Evolutionary conservation across 2,888 invertebrate genomes (phyloP).

Genomic region (Athalia circularis): DNA sequence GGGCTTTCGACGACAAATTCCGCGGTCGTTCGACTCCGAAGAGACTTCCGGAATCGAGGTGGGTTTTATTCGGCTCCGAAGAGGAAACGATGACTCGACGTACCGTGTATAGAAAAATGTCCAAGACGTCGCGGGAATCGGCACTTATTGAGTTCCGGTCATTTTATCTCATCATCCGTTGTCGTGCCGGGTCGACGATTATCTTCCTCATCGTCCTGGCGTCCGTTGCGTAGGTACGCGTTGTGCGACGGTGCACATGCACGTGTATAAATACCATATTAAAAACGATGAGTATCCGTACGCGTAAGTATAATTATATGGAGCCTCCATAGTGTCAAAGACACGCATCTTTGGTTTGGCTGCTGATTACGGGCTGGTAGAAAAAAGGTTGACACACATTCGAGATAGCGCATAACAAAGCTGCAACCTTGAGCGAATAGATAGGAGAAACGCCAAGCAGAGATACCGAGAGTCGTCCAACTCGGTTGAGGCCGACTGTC

Average conservation of each 20-base stretch:
- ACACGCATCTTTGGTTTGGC: conserved; percentile 7
- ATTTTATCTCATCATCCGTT: too few relatives aligned
- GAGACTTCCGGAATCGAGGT: too few relatives aligned
- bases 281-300: neutral
- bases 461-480: conserved; percentile 43
- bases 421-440: conserved; percentile 61
- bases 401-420: conserved; percentile 49
- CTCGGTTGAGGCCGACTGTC: conserved; percentile 44
- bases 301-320: neutral
- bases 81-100: too few relatives aligned
- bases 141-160: too few relatives aligned
- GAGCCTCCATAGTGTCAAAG: neutral
- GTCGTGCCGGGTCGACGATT: neutral
- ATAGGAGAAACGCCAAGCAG: conserved; percentile 44
- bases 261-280: neutral
- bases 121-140: too few relatives aligned
- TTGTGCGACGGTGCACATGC: neutral
- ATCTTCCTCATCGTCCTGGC: neutral
- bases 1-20: too few relatives aligned
- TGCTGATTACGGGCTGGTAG: conserved; percentile 2
- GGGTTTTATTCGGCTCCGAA: too few relatives aligned
- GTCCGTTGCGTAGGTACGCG: neutral
- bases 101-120: too few relatives aligned
- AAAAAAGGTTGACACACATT: conserved; percentile 42
- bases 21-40: too few relatives aligned